These are phyloP conservation scores for Thalassoma bifasciatum DNA, from an alignment of 2,113 vertebrate genomes.

Conservation along the genomic window DNA sequence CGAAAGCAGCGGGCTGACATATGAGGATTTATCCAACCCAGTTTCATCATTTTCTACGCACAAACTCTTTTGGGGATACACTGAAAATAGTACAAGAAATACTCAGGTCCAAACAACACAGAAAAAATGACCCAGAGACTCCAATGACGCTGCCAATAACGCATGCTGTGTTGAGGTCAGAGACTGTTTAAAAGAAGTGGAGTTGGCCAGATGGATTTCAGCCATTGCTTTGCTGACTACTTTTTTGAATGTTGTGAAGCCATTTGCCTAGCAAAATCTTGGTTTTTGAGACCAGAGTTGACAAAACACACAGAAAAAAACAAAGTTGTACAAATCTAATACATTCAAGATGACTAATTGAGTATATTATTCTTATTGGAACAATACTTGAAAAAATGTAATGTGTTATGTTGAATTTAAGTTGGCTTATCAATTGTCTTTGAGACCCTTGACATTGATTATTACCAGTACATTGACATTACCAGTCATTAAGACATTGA, in stretches of 20 bases:
- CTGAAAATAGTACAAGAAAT: slow-evolving; percentile 15
- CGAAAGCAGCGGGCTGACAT: too few species aligned
- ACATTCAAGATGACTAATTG: too few species aligned
- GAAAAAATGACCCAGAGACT: slow-evolving; percentile 16
- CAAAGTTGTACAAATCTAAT: too few species aligned
- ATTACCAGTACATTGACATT: too few species aligned
- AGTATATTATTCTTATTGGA: too few species aligned
- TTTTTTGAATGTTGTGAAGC: background rate
- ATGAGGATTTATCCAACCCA: too few species aligned
- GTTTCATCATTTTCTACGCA: background rate
- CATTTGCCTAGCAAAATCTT: background rate
- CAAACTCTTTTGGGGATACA: background rate
- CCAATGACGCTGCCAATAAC: background rate
- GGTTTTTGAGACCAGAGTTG: background rate
- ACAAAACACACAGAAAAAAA: background rate
- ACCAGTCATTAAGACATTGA: too few species aligned
- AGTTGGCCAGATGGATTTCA: background rate
- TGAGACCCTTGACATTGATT: too few species aligned
- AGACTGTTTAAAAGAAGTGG: background rate
- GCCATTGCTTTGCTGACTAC: background rate
- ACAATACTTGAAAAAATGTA: background rate
- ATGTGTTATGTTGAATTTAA: background rate
- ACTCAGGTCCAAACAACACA: background rate
- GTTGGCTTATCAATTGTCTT: background rate
- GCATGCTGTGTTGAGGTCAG: background rate